phyloP scores from a whole-genome alignment of 1,140 invertebrate species.

The Drosophila auraria region DNA sequence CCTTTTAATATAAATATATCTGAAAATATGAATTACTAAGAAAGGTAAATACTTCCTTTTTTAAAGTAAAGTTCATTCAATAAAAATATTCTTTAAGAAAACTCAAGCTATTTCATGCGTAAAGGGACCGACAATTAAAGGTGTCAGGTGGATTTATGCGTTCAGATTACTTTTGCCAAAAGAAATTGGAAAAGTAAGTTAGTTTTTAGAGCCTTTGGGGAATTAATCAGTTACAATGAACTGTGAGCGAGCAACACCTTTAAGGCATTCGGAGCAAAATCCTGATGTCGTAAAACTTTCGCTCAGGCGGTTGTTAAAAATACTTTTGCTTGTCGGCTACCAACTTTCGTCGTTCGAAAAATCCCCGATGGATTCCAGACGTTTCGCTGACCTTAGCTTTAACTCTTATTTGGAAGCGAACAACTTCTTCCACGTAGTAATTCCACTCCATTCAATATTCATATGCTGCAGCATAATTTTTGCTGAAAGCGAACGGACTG shows the following conservation, averaged over 20 bases:
- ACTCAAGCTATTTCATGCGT: background rate
- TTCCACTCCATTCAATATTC: constrained; percentile 48
- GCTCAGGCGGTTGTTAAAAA: constrained; percentile 11
- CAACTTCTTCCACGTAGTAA: background rate
- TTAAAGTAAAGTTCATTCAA: too few relatives aligned
- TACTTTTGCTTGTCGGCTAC: constrained; percentile 9
- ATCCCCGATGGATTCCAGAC: background rate
- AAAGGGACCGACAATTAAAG: background rate
- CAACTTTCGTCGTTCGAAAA: background rate
- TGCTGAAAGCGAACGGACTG: constrained; percentile 14
- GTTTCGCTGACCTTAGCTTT: background rate
- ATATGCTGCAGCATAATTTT: constrained; percentile 57
- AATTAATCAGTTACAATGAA: constrained; percentile 35
- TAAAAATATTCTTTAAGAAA: background rate
- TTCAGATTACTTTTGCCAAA: background rate
- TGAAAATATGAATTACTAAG: too few relatives aligned
- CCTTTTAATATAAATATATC: background rate
- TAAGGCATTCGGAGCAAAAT: background rate
- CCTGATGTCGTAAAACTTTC: constrained; percentile 18
- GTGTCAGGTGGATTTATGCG: constrained; percentile 1
- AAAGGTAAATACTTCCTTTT: too few relatives aligned
- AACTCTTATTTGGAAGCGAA: background rate
- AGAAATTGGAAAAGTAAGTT: constrained; percentile 16
- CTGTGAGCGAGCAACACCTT: constrained; percentile 7
- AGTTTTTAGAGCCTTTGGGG: constrained; percentile 10